Percentiles rank a stretch among this genome's conserved stretches.
These are phyloP conservation scores for Luidia sarsii DNA, from an alignment of 53 echinoderm and acorn worm species.

Conservation along the genomic window DNA sequence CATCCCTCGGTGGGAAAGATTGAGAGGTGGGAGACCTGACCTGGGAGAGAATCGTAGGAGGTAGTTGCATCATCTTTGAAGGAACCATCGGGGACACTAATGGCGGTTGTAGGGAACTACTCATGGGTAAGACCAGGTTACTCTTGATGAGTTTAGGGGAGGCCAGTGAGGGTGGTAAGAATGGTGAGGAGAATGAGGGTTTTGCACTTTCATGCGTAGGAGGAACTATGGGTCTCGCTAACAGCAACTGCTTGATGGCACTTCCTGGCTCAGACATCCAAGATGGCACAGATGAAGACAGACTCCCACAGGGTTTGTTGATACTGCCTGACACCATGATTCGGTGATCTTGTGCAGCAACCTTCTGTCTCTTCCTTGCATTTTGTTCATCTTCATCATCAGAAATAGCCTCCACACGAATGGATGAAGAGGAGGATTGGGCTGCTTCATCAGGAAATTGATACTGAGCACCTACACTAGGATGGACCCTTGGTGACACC, in stretches of 20 bases:
- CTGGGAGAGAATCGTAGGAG: conserved; percentile 84
- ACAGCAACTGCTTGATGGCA: conserved; percentile 87
- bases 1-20: conserved; percentile 23
- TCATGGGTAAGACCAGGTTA: conserved; percentile 50
- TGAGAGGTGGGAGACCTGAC: conserved; percentile 62
- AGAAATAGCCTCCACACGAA: conserved; percentile 83
- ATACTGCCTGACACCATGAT: conserved; percentile 17
- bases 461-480: background rate
- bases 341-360: background rate
- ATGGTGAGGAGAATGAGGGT: conserved; percentile 73
- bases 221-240: conserved; percentile 65
- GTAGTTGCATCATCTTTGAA: conserved; percentile 91
- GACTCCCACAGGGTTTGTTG: conserved; percentile 3
- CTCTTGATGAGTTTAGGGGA: conserved; percentile 68
- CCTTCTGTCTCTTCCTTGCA: conserved; percentile 9
- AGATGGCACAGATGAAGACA: conserved; percentile 15
- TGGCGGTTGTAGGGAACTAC: conserved; percentile 54
- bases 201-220: conserved; percentile 54
- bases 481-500: conserved; percentile 4
- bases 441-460: background rate
- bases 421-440: conserved; percentile 42
- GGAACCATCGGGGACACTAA: conserved; percentile 93
- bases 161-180: conserved; percentile 81
- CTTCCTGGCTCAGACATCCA: conserved; percentile 64
- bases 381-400: conserved; percentile 86